Conservation (phyloP, 2,797 vertebrate genomes). For the Gallirallus australis region DNA sequence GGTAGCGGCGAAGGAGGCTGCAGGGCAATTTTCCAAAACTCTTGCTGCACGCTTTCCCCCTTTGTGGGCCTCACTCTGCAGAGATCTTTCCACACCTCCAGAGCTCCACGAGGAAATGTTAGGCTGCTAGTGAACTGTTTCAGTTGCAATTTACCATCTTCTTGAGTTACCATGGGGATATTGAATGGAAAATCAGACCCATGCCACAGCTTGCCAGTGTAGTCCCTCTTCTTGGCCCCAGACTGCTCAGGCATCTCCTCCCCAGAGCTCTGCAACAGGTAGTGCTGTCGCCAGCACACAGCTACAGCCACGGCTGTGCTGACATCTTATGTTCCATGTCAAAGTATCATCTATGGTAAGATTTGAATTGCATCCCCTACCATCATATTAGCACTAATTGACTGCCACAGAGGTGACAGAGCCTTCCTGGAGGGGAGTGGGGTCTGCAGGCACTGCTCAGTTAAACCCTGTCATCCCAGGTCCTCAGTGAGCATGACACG, state of each 20-base stretch:
- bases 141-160: constrained; percentile 54
- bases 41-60: neutral
- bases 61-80: constrained; percentile 53
- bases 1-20: neutral
- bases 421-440: neutral
- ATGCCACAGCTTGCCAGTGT: neutral
- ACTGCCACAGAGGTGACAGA: accelerated
- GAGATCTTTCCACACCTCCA: constrained; percentile 61
- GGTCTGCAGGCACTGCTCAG: neutral
- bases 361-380: neutral
- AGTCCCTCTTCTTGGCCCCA: neutral
- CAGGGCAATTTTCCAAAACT: constrained; percentile 44
- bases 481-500: neutral
- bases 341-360: accelerated
- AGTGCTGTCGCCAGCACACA: neutral
- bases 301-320: neutral
- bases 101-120: constrained; percentile 53
- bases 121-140: constrained; percentile 55
- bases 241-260: neutral
- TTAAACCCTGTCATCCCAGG: neutral
- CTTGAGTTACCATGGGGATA: neutral
- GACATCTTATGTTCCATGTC: neutral
- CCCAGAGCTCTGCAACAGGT: neutral
- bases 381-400: neutral
- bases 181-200: constrained; percentile 45